Percentiles rank a stretch among this genome's conserved stretches.
These are phyloP conservation scores for Cheilosia urbana DNA, from an alignment of 2,888 invertebrate genomes.

Conservation along the genomic window DNA sequence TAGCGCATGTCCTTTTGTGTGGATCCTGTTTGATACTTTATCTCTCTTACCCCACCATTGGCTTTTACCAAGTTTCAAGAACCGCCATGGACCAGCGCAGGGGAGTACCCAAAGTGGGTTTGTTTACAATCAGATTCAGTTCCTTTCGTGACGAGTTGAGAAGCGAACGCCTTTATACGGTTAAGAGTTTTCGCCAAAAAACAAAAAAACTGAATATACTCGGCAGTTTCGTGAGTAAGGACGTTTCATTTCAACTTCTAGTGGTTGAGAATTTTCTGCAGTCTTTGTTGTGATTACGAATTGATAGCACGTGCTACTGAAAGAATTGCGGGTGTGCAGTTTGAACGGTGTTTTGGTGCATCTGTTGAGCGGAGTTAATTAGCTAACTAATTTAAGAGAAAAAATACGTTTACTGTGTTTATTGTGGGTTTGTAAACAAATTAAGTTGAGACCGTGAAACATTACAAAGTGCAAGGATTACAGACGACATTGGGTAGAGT, in stretches of 20 bases:
- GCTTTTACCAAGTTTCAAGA: slow-evolving; percentile 61
- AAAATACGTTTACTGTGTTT: background rate
- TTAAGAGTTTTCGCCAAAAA: background rate
- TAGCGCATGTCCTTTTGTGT: slow-evolving; percentile 70
- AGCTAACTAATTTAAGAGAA: background rate
- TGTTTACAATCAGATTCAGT: slow-evolving; percentile 72
- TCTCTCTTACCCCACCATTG: slow-evolving; percentile 61
- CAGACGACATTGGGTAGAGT: background rate
- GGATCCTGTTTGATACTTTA: slow-evolving; percentile 42
- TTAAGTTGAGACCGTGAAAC: background rate
- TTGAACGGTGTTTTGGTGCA: background rate
- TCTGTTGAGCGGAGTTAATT: background rate
- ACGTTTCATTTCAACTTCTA: slow-evolving; percentile 34
- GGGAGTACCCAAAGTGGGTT: slow-evolving; percentile 54
- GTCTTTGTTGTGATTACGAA: slow-evolving; percentile 68
- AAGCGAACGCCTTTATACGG: slow-evolving; percentile 55
- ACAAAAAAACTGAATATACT: background rate
- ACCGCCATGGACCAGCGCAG: slow-evolving; percentile 8
- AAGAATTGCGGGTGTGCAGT: slow-evolving; percentile 3
- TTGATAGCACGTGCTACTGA: slow-evolving; percentile 64
- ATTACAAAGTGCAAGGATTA: slow-evolving; percentile 29
- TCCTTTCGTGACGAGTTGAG: slow-evolving; percentile 60
- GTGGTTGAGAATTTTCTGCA: slow-evolving; percentile 40
- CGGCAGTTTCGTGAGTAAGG: slow-evolving; percentile 25
- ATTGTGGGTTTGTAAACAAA: background rate